phyloP scores from a whole-genome alignment of 2,113 vertebrate species.

The Rhynchomys soricoides region DNA sequence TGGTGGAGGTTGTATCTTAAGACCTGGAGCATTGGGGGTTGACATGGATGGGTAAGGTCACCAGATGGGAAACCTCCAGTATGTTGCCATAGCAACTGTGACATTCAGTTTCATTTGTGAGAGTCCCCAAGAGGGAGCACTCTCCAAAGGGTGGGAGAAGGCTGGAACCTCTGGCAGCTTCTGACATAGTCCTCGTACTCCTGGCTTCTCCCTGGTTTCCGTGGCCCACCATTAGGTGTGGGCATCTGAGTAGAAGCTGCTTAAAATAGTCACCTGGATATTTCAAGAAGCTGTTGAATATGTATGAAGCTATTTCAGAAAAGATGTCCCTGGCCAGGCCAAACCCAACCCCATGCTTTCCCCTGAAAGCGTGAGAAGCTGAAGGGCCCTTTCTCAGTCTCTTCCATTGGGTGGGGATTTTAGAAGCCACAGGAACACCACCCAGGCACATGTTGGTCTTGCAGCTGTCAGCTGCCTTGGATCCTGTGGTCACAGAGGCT shows the following conservation, averaged over 20 bases:
- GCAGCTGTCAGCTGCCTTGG: not conserved
- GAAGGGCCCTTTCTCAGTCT: conserved; percentile 74
- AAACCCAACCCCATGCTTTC: conserved; percentile 67
- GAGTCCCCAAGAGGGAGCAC: conserved; percentile 61
- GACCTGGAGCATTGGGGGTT: not conserved
- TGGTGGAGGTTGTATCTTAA: not conserved
- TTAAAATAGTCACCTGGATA: conserved; percentile 81
- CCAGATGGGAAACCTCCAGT: conserved; percentile 58
- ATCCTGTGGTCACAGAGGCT: conserved; percentile 47
- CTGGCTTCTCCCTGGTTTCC: conserved; percentile 68
- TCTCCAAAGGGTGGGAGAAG: conserved; percentile 36
- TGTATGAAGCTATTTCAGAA: conserved; percentile 78
- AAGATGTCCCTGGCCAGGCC: conserved; percentile 73
- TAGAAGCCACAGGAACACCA: conserved; percentile 65
- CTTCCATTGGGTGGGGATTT: conserved; percentile 41
- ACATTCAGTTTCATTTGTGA: conserved; percentile 67
- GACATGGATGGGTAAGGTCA: conserved; percentile 60
- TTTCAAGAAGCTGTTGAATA: conserved; percentile 85
- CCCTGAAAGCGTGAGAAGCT: conserved; percentile 73
- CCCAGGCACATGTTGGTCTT: conserved; percentile 53
- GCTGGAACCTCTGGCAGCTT: not conserved
- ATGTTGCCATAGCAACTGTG: conserved; percentile 73
- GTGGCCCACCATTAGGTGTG: conserved; percentile 64
- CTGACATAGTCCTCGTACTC: conserved; percentile 40
- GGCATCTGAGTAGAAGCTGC: conserved; percentile 78